Percentiles rank a stretch among this genome's conserved stretches.
Conservation (phyloP, 2,113 vertebrate species). For the Nerophis ophidion region DNA sequence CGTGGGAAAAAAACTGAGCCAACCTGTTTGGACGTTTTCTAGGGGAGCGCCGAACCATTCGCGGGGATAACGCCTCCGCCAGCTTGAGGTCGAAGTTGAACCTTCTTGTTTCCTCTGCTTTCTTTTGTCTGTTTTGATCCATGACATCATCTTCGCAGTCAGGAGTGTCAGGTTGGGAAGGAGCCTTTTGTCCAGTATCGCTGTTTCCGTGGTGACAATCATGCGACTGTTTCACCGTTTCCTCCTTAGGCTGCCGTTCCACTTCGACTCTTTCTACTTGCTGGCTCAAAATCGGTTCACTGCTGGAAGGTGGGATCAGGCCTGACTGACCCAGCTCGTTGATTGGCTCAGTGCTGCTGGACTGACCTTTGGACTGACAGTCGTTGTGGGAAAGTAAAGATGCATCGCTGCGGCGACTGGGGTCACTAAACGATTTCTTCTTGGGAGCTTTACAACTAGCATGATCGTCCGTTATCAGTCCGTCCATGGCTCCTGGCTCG, state of each 20-base stretch:
- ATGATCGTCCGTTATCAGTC: constrained; percentile 79
- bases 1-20: constrained; percentile 64
- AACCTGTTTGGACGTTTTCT: constrained; percentile 81
- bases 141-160: constrained; percentile 46
- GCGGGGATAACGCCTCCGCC: constrained; percentile 74
- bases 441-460: constrained; percentile 84
- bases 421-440: constrained; percentile 96
- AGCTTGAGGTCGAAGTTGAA: constrained; percentile 81
- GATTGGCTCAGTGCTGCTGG: constrained; percentile 76
- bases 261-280: constrained; percentile 68
- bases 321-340: constrained; percentile 79
- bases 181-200: constrained; percentile 43
- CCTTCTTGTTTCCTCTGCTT: constrained; percentile 30
- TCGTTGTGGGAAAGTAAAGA: constrained; percentile 43
- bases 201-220: constrained; percentile 23
- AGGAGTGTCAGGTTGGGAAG: constrained; percentile 69
- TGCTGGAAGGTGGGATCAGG: constrained; percentile 84
- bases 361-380: constrained; percentile 66
- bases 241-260: constrained; percentile 45
- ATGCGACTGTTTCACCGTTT: constrained; percentile 10
- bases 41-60: constrained; percentile 74
- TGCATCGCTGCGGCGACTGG: constrained; percentile 84
- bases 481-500: constrained; percentile 84
- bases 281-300: constrained; percentile 88
- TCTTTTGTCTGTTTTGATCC: constrained; percentile 30